These are phyloP conservation scores for Pterostichus niger DNA, from an alignment of 2,888 invertebrate species.

Conservation along the genomic window DNA sequence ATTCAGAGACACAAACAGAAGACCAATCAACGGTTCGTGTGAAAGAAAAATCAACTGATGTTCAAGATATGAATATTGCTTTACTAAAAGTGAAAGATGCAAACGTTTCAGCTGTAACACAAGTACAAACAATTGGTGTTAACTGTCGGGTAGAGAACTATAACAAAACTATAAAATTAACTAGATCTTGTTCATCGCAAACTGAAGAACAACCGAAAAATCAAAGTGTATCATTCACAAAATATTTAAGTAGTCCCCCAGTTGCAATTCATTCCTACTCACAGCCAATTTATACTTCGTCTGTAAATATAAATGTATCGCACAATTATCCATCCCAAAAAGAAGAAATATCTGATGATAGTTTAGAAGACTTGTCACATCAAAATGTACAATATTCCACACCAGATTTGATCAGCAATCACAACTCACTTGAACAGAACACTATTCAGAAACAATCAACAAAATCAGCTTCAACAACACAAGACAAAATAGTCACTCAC, in stretches of 20 bases:
- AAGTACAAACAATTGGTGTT: slow-evolving; percentile 78
- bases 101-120: slow-evolving; percentile 76
- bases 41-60: slow-evolving; percentile 81
- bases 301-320: slow-evolving; percentile 82
- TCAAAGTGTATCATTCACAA: slow-evolving; percentile 73
- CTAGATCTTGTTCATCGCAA: slow-evolving; percentile 75
- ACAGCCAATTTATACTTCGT: slow-evolving; percentile 76
- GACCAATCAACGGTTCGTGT: slow-evolving; percentile 78
- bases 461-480: slow-evolving; percentile 9
- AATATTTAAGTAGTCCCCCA: slow-evolving; percentile 73
- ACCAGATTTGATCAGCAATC: slow-evolving; percentile 81
- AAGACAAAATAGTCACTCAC: slow-evolving; percentile 26
- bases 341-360: slow-evolving; percentile 78
- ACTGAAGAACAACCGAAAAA: slow-evolving; percentile 69
- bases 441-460: slow-evolving; percentile 57
- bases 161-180: slow-evolving; percentile 72
- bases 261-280: slow-evolving; percentile 69
- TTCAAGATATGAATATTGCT: slow-evolving; percentile 79
- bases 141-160: slow-evolving; percentile 76
- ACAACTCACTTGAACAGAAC: slow-evolving; percentile 77
- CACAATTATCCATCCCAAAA: slow-evolving; percentile 75
- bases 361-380: slow-evolving; percentile 73
- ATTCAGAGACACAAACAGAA: slow-evolving; percentile 81
- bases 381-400: slow-evolving; percentile 76
- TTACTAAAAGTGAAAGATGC: slow-evolving; percentile 74